phyloP scores from a whole-genome alignment of 2,888 invertebrate genomes.

The Mellilla xanthometata region DNA sequence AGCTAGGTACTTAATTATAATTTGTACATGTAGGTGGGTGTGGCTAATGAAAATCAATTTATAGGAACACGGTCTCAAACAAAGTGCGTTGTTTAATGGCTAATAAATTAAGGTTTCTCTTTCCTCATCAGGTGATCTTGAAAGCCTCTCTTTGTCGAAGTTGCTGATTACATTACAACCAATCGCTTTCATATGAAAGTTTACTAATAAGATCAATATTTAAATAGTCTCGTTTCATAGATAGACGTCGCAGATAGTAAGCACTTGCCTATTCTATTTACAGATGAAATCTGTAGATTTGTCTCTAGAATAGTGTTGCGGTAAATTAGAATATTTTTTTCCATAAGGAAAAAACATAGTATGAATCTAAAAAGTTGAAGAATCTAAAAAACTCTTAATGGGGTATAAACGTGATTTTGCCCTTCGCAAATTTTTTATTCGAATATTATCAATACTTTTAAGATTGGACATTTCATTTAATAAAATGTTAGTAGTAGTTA shows the following conservation, averaged over 20 bases:
- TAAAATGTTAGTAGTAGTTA: no score
- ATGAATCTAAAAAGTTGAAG: no score
- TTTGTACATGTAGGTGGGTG: constrained; percentile 21
- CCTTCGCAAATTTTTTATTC: no score
- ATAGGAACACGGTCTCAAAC: constrained; percentile 35
- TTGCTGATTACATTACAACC: constrained; percentile 19
- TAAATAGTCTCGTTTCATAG: constrained; percentile 13
- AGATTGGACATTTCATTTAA: no score
- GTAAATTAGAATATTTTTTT: no score
- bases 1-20: constrained; percentile 17
- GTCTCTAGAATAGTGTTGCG: no score
- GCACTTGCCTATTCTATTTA: background rate
- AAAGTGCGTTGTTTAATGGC: constrained; percentile 14
- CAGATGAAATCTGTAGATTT: no score
- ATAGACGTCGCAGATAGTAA: background rate
- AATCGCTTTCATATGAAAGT: constrained; percentile 27
- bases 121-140: constrained; percentile 24
- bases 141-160: constrained; percentile 30
- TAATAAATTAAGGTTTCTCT: constrained; percentile 21
- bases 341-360: no score
- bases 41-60: constrained; percentile 40
- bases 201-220: constrained; percentile 27
- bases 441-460: no score
- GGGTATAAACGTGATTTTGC: no score
- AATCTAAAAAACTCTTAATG: no score